These are phyloP conservation scores for Pseudomyrmex pallidus DNA, from an alignment of 1,140 invertebrate species.

Conservation along the genomic window DNA sequence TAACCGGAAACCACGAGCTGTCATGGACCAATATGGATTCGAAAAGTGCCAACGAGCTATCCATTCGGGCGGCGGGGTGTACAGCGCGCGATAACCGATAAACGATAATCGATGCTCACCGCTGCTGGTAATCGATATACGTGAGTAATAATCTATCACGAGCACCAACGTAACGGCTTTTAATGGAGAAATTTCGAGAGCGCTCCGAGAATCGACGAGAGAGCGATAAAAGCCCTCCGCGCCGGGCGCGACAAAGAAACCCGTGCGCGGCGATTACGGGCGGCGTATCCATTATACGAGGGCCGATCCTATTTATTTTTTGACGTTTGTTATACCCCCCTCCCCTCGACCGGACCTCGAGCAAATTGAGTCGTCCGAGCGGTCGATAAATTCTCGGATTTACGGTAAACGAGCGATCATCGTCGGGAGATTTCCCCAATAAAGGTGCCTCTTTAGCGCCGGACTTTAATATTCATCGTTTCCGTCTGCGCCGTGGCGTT, in stretches of 20 bases:
- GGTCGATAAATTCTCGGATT: slow-evolving; percentile 51
- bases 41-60: slow-evolving; percentile 42
- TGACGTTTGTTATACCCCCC: slow-evolving; percentile 19
- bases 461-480: slow-evolving; percentile 65
- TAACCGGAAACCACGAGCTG: slow-evolving; percentile 49
- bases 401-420: slow-evolving; percentile 34
- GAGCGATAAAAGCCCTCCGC: slow-evolving; percentile 8
- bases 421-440: neutral
- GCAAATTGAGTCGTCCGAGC: slow-evolving; percentile 2
- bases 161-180: slow-evolving; percentile 34
- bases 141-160: slow-evolving; percentile 49
- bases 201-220: slow-evolving; percentile 14
- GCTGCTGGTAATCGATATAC: slow-evolving; percentile 49
- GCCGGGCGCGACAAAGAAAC: slow-evolving; percentile 30
- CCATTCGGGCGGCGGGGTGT: slow-evolving; percentile 29
- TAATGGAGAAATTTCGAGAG: slow-evolving; percentile 54
- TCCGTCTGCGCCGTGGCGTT: slow-evolving; percentile 8
- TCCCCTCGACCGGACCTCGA: neutral
- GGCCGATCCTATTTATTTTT: slow-evolving; percentile 36
- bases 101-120: slow-evolving; percentile 51
- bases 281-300: slow-evolving; percentile 1
- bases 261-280: slow-evolving; percentile 9
- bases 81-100: slow-evolving; percentile 48
- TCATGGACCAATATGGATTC: slow-evolving; percentile 42
- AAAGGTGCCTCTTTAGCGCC: slow-evolving; percentile 13